Evolutionary conservation across 2,797 vertebrate species (phyloP), one percentile per base, ranked within the genome.

Genomic region (Takifugu ocellatus): DNA sequence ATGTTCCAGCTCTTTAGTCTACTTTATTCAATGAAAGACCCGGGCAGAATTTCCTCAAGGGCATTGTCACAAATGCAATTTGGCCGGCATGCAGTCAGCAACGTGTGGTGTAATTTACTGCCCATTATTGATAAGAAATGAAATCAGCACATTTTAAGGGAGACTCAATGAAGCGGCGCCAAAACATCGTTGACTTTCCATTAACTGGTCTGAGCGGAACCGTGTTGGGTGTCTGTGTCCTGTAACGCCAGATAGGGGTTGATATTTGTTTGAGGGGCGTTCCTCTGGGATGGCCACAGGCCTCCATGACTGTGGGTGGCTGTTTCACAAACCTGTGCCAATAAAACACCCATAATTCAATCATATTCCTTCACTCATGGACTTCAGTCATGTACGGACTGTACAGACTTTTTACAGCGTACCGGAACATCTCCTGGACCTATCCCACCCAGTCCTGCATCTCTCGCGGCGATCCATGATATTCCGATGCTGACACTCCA

Each of bases 221-320:
- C 29, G 42, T 67, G 76, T 74, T 72, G 43, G 51, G 61, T 78
- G 48, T 77, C 79, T 76, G 64, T 59, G 60, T 66, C 43, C 47
- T 47, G 26, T 67, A 69, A 77, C 54, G 65, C 31, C 66, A 54
- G 54, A 8, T 16, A 46, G 60, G 59, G 65, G 57, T 56, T 73
- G 27, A 56, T 57, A 74, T 82, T 42, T 55, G 78, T 74, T 68
- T 81, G 74, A 70, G 49, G 77, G 67, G 44, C 59, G 54, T 43
- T 11, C 21, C 42, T 15, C n/a, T 56, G 36, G 36, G 36, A 39
- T 3, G 10, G 14, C 4, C 36, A 12, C 36, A 39, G 36, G 12
- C 36, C 12, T 39, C 36, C 11, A 14, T 5, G 12, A 12, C 36
- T 12, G 12, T 3, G 8, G 12, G 10, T 82, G 73, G 26, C 21